Evolutionary conservation across 1,140 invertebrate species (phyloP).

Genomic region (Olivierus martensii): DNA sequence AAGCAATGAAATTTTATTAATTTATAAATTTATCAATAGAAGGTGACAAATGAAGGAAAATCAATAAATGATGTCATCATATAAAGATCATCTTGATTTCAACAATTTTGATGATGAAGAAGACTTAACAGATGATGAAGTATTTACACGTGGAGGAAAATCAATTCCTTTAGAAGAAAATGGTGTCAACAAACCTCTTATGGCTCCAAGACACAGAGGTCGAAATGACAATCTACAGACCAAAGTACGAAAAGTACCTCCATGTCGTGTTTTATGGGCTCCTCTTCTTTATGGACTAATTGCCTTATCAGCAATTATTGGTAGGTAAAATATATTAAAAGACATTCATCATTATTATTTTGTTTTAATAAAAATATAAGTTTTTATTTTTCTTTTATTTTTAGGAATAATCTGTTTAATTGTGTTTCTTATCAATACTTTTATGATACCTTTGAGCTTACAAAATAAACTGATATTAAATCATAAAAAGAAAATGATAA

Average conservation of each 20-base stretch:
- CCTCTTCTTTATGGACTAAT: slow-evolving; percentile 45
- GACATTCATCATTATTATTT: neutral
- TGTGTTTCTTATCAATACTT: slow-evolving; percentile 48
- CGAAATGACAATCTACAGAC: slow-evolving; percentile 12
- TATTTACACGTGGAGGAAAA: slow-evolving; percentile 56
- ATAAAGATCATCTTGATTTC: slow-evolving; percentile 16
- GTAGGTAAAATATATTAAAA: slow-evolving; percentile 20
- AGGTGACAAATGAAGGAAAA: no score
- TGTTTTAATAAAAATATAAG: slow-evolving; percentile 1
- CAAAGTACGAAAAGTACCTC: slow-evolving; percentile 24
- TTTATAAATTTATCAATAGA: no score
- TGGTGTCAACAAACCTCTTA: slow-evolving; percentile 54
- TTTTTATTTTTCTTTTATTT: slow-evolving; percentile 19
- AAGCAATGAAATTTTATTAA: no score
- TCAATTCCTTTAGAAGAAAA: slow-evolving; percentile 45
- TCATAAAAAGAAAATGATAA: slow-evolving; percentile 23
- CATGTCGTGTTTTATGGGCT: slow-evolving; percentile 40
- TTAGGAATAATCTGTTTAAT: slow-evolving; percentile 44
- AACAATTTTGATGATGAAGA: slow-evolving; percentile 17
- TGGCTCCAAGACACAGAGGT: slow-evolving; percentile 42
- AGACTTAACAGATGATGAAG: slow-evolving; percentile 39
- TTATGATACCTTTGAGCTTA: slow-evolving; percentile 31
- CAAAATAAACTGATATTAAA: neutral
- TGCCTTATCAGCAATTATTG: slow-evolving; percentile 39
- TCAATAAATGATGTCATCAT: slow-evolving; percentile 15